Conservation (phyloP, 2,888 invertebrate genomes). For the Hypomecis atomaria region DNA sequence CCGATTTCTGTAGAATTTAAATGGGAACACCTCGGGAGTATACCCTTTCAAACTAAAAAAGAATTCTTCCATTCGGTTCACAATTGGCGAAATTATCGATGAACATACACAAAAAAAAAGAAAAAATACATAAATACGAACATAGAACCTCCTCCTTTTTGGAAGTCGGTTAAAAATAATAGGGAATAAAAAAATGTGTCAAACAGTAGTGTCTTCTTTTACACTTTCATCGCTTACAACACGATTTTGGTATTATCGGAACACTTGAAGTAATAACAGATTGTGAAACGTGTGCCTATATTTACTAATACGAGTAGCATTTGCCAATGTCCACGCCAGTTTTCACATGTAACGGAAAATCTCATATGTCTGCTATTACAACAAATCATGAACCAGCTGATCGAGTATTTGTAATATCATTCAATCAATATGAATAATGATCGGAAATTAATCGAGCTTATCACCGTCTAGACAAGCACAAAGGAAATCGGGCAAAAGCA, state of each 20-base stretch:
- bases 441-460: slow-evolving; percentile 16
- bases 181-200: no score
- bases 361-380: background rate
- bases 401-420: background rate
- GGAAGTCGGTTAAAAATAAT: no score
- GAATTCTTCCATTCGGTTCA: no score
- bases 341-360: background rate
- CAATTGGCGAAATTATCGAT: no score
- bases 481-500: slow-evolving; percentile 8
- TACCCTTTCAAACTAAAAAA: no score
- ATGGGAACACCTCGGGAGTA: no score
- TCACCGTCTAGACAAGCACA: slow-evolving; percentile 19
- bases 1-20: no score
- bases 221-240: background rate
- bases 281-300: slow-evolving; percentile 9
- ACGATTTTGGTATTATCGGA: slow-evolving; percentile 12
- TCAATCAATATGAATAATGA: slow-evolving; percentile 12
- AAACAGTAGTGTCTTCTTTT: background rate
- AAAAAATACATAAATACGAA: no score
- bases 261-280: slow-evolving; percentile 20
- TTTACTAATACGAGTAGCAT: slow-evolving; percentile 13
- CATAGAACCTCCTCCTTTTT: no score
- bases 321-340: slow-evolving; percentile 7
- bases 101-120: no score
- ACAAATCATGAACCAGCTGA: slow-evolving; percentile 1